These are phyloP conservation scores for Lates calcarifer DNA, from an alignment of 2,113 vertebrate species.

Conservation along the genomic window DNA sequence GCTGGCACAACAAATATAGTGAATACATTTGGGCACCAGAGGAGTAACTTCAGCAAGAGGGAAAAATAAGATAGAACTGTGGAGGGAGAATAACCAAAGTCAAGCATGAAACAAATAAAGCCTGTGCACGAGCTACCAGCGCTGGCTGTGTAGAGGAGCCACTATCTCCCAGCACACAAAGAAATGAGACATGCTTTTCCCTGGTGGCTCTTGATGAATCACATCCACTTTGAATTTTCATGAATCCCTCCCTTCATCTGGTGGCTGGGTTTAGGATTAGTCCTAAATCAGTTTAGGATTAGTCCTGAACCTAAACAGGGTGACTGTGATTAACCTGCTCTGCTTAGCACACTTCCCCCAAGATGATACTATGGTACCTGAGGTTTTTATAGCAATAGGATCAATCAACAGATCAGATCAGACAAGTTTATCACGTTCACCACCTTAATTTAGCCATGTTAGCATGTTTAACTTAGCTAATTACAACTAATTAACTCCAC, in stretches of 20 bases:
- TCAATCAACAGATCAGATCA: neutral
- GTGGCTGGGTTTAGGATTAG: neutral
- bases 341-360: neutral
- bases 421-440: neutral
- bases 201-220: constrained; percentile 3
- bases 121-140: neutral
- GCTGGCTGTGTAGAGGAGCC: neutral
- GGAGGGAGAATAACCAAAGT: constrained; percentile 34
- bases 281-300: neutral
- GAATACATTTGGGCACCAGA: constrained; percentile 40
- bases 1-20: neutral
- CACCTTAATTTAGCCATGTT: neutral
- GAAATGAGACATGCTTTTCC: constrained; percentile 12
- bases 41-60: constrained; percentile 11
- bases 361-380: neutral
- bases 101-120: constrained; percentile 34
- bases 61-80: constrained; percentile 8
- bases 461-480: neutral
- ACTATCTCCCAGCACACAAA: constrained; percentile 23
- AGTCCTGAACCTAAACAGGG: neutral
- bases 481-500: neutral
- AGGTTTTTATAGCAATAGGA: neutral
- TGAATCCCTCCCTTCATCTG: neutral
- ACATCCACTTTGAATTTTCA: neutral
- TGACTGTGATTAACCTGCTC: neutral